phyloP scores from a whole-genome alignment of 2,888 invertebrate species.

The Neria commutata region DNA sequence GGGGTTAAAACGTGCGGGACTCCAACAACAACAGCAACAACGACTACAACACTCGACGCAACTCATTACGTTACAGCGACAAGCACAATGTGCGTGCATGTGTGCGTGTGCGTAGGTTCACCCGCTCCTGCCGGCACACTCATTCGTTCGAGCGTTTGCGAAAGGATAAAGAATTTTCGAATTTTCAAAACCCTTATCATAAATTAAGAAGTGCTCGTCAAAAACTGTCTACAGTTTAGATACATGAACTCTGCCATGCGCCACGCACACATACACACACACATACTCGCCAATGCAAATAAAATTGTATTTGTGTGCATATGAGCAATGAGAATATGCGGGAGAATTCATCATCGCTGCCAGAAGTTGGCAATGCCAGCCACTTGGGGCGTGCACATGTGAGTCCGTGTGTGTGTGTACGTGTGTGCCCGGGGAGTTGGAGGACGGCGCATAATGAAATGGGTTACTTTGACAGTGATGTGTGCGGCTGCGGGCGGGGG shows the following conservation, averaged over 20 bases:
- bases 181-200: slow-evolving; percentile 56
- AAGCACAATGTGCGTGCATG: slow-evolving; percentile 12
- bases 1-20: not conserved
- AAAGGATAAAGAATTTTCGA: slow-evolving; percentile 43
- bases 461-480: slow-evolving; percentile 1
- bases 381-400: slow-evolving; percentile 8
- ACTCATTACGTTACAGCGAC: slow-evolving; percentile 40
- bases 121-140: slow-evolving; percentile 17
- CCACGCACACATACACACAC: no score
- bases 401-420: slow-evolving; percentile 4
- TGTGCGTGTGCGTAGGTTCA: slow-evolving; percentile 44
- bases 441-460: slow-evolving; percentile 22
- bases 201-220: slow-evolving; percentile 55
- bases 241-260: not conserved
- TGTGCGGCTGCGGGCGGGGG: not conserved
- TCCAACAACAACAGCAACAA: slow-evolving; percentile 49
- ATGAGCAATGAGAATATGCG: not conserved
- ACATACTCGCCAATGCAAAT: not conserved
- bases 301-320: not conserved
- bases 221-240: slow-evolving; percentile 42
- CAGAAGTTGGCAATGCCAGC: not conserved
- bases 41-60: slow-evolving; percentile 53
- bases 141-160: not conserved
- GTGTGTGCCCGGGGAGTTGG: slow-evolving; percentile 33
- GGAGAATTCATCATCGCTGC: slow-evolving; percentile 7